Base-by-base conservation (phyloP, 2,888 invertebrate genomes). In the Drosophila quinaria region DNA sequence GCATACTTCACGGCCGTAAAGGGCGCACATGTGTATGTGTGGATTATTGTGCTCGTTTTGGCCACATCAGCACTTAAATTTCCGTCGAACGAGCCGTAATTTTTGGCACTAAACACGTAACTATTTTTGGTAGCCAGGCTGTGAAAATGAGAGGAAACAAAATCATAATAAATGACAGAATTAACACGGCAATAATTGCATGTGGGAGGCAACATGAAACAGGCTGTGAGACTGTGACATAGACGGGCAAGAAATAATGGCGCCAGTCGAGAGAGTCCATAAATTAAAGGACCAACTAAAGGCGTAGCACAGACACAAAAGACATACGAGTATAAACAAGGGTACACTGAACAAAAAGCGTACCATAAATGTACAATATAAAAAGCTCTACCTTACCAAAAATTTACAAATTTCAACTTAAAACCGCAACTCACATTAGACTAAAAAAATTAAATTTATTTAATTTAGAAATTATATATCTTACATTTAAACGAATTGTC, bases 161-260 rank as follows among this genome's bases (percentile, higher is more conserved):
- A 54, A 71, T 71, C 68, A 88, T 83, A 87, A 88, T 85, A 81
- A 88, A 88, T 87, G 89, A 87, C 81, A 77, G 75, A 87, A 85
- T 87, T 88, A 85, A 81, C 84, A 83, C 80, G 73, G 79, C 68
- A 83, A 81, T 85, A 85, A 85, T 88, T 88, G 78, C 73, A 59
- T 64, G 77, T 63, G 66, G 37, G 66, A 50, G 54, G 50, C 47
- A 41, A 42, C 42, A 58, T 31, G 37, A 25, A 33, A 31, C 47
- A 35, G 8, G 25, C 29, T 5, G 29, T 29, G 29, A 56, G 56
- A 41, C 51, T 4, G 17, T 37, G 49, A 25, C 67, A 42, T 9
- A 42, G 52, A 49, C 25, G 22, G n/a, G 8, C 6, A 66, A 79
- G 84, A 81, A 83, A 83, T 85, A 75, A 67, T 15, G n/a, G 50